These are phyloP conservation scores for Corticium candelabrum DNA, from an alignment of 37 sponge, comb jelly and placozoan species.

Conservation along the genomic window DNA sequence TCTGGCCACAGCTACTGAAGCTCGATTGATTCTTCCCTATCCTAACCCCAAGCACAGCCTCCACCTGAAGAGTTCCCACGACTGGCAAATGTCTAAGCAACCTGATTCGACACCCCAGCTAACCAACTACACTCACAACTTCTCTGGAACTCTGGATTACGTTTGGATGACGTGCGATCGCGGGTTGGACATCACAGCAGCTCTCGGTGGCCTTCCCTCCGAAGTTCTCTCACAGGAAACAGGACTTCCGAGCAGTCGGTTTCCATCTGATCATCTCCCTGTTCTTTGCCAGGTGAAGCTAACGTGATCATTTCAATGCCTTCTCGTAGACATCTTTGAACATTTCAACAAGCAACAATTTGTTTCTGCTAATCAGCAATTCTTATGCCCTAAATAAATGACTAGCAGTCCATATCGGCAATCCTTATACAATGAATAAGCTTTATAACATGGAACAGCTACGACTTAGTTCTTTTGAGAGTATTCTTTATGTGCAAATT, in stretches of 20 bases:
- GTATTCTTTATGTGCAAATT: too few relatives aligned
- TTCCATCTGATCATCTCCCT: constrained; percentile 11
- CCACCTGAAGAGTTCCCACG: background rate
- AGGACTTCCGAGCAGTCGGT: background rate
- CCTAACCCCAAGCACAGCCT: background rate
- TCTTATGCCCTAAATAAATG: too few relatives aligned
- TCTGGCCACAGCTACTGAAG: constrained; percentile 12
- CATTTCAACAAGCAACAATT: too few relatives aligned
- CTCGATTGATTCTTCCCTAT: background rate
- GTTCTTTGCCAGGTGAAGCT: background rate
- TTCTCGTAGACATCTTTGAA: too few relatives aligned
- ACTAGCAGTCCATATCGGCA: too few relatives aligned
- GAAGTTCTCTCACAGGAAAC: constrained; percentile 3
- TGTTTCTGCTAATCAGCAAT: too few relatives aligned
- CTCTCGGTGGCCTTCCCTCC: background rate
- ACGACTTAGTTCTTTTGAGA: too few relatives aligned
- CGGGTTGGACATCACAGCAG: background rate
- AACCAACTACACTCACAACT: constrained; percentile 9
- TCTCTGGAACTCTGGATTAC: constrained; percentile 3
- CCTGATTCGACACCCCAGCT: background rate
- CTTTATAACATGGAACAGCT: too few relatives aligned
- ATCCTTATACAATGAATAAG: too few relatives aligned
- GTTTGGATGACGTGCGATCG: background rate
- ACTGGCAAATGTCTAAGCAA: background rate
- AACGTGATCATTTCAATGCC: too few relatives aligned